Conservation (phyloP, 2,113 vertebrate species). For the Nycticorax nycticorax region DNA sequence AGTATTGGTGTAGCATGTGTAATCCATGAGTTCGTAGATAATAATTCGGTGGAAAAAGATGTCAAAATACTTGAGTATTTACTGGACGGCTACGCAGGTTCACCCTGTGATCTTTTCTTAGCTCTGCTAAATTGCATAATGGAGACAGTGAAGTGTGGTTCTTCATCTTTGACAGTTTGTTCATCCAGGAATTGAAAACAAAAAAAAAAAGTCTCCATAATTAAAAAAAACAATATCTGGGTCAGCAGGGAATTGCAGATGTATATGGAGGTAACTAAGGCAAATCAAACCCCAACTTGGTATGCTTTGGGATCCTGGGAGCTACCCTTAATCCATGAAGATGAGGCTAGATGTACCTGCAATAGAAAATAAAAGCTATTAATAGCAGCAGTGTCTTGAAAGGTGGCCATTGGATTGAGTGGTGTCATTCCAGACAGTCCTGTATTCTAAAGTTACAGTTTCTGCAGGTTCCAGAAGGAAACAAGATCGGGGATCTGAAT, state of each 20-base stretch:
- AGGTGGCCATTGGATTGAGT: neutral
- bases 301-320: neutral
- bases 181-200: neutral
- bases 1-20: neutral
- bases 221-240: neutral
- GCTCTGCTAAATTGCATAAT: neutral
- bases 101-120: neutral
- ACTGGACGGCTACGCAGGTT: neutral
- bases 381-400: rapidly evolving
- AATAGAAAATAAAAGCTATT: neutral
- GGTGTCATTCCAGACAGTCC: neutral
- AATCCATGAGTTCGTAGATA: neutral
- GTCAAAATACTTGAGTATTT: neutral
- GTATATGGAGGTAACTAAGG: neutral
- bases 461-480: neutral
- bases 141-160: neutral
- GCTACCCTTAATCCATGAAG: neutral
- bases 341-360: neutral
- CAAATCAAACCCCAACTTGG: neutral
- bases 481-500: neutral
- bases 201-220: neutral
- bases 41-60: neutral
- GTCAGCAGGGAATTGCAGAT: neutral
- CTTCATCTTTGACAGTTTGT: neutral
- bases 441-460: neutral